Evolutionary conservation across 2,888 invertebrate genomes (phyloP), one percentile per base, ranked within the genome.

Genomic region (Eutolmus rufibarbis): DNA sequence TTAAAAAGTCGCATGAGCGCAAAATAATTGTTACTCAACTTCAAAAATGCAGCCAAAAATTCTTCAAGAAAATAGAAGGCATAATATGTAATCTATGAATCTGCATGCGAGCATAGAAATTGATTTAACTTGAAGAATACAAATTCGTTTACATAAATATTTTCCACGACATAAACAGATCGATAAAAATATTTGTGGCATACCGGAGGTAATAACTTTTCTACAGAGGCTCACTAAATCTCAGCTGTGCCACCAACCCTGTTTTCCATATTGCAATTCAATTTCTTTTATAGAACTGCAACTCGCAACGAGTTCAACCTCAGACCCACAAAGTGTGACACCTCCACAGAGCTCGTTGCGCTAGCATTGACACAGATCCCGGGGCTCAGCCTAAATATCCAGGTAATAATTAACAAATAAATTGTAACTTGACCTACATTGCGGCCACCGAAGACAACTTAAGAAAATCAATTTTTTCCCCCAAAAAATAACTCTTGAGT

Each of bases 401-500:
- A 76, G 76, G 37, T 19, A 76, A 76, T 76, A 34, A 81, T 81
- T 46, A 46, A 81, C 46, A 51, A n/a, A 46, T 46, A 81, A 81
- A 81, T 76, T 77, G 34, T 74, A 85, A 87, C 87, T 84, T 87
- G 85, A 87, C 87, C 87, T 87, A 87, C 85, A 87, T 87, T 74
- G 34, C 37, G 34, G 37, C n/a, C 37, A 81, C 28, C 74, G 74
- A 23, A 23, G 76, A 76, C 34, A 37, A 23, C 37, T 46, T 82
- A 34, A 78, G 81, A 74, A 87, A 87, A 87, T 82, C 81, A 34
- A 87, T 87, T 87, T 87, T 28, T 34, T 34, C 28, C 40, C 23
- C 51, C 31, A 77, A 74, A 66, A 74, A 43, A 74, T 74, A 2
- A 76, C 2, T 76, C 76, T n/a, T 76, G 16, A 76, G 37, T n/a